A percentile compares a stretch with the other conserved stretches of the same genome.
phyloP scores from a whole-genome alignment of 92 coral and sea anemone genomes.

The Palythoa grandis region DNA sequence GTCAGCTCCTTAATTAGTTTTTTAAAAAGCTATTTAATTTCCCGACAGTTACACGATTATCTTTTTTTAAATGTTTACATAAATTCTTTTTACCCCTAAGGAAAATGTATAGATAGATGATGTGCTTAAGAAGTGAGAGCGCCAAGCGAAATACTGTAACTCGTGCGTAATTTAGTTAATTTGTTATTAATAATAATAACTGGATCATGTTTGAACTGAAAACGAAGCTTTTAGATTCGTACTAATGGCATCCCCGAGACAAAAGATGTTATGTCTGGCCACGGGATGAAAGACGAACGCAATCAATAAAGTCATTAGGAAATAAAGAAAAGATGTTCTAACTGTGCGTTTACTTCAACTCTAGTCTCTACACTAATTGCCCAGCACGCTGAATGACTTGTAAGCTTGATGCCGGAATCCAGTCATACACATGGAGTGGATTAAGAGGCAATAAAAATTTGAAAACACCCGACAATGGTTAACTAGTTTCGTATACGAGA shows the following conservation, averaged over 20 bases:
- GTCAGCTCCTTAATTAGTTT: too few relatives aligned
- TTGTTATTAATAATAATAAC: background rate
- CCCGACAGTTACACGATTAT: too few relatives aligned
- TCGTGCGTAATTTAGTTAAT: background rate
- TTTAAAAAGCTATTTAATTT: too few relatives aligned
- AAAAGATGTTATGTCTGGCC: background rate
- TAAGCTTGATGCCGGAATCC: background rate
- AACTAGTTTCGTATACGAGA: background rate
- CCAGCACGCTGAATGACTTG: background rate
- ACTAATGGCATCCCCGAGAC: conserved; percentile 2
- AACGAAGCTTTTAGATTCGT: background rate
- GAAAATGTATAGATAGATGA: too few relatives aligned
- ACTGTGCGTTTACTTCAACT: background rate
- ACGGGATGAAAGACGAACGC: background rate
- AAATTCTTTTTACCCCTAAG: too few relatives aligned
- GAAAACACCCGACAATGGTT: background rate
- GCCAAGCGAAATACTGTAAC: background rate
- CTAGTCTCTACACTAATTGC: background rate
- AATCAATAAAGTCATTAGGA: background rate
- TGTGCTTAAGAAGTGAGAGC: too few relatives aligned
- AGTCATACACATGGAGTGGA: background rate
- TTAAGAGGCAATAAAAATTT: background rate
- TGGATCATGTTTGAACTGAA: background rate
- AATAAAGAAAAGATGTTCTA: background rate
- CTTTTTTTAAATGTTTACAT: too few relatives aligned